These are phyloP conservation scores for Coracopsis vasa DNA, from an alignment of 2,113 vertebrate species.

Conservation along the genomic window DNA sequence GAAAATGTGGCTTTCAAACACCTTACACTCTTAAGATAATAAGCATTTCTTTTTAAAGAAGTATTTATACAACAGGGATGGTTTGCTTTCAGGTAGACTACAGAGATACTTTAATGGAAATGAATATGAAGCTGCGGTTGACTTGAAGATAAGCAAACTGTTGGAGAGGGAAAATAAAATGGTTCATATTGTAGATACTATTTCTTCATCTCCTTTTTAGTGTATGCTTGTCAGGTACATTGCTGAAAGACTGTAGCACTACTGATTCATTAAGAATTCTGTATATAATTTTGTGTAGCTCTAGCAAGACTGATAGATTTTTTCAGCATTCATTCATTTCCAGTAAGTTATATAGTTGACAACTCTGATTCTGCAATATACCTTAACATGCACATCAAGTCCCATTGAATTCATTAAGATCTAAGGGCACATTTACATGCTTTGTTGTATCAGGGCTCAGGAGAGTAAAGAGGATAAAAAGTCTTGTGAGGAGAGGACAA, in stretches of 20 bases:
- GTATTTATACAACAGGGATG: background rate
- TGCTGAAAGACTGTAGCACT: background rate
- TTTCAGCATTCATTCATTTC: background rate
- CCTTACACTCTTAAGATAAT: background rate
- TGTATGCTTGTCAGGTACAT: background rate
- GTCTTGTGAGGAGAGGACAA: background rate
- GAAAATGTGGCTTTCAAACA: background rate
- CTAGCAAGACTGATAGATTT: background rate
- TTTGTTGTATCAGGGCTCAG: background rate
- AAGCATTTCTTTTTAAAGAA: background rate
- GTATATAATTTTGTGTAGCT: background rate
- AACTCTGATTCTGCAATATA: background rate
- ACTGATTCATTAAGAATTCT: background rate
- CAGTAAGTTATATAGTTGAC: background rate
- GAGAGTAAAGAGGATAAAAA: background rate
- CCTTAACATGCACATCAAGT: background rate
- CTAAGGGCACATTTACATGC: background rate
- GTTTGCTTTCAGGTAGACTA: background rate
- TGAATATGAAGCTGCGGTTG: background rate
- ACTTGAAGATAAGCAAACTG: background rate
- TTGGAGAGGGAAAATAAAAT: background rate
- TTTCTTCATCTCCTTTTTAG: background rate
- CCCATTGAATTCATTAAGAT: background rate
- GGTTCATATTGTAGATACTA: background rate
- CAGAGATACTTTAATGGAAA: background rate